phyloP scores from a whole-genome alignment of 2,888 invertebrate species.

The Cyrtodaria siliqua region DNA sequence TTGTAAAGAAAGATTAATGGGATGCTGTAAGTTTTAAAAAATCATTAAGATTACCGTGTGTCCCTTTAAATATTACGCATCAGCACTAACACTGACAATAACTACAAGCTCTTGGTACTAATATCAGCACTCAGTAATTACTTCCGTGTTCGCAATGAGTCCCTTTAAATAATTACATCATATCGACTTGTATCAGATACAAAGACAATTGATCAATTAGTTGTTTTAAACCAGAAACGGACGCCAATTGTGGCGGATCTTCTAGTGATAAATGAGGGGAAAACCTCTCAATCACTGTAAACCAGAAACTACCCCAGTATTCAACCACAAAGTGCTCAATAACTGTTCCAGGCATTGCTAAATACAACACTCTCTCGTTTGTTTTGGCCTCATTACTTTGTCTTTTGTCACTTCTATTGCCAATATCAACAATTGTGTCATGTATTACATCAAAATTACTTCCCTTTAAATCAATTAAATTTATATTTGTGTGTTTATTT shows the following conservation, averaged over 20 bases:
- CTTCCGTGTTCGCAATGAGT: too few relatives aligned
- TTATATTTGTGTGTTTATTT: too few relatives aligned
- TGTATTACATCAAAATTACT: slow-evolving; percentile 25
- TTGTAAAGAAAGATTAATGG: too few relatives aligned
- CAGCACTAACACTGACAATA: too few relatives aligned
- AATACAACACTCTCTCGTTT: slow-evolving; percentile 26
- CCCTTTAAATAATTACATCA: too few relatives aligned
- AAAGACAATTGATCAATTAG: slow-evolving; percentile 46
- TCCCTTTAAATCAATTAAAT: slow-evolving; percentile 65
- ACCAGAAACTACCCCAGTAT: not conserved
- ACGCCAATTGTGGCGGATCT: slow-evolving; percentile 63
- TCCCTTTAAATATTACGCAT: too few relatives aligned
- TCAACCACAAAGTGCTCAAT: slow-evolving; percentile 28
- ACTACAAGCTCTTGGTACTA: too few relatives aligned
- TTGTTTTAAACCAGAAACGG: not conserved
- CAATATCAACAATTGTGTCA: not conserved
- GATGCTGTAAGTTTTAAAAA: too few relatives aligned
- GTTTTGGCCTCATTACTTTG: not conserved
- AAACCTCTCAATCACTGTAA: slow-evolving; percentile 50
- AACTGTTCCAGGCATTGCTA: slow-evolving; percentile 65
- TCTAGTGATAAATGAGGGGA: slow-evolving; percentile 76
- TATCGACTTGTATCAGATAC: slow-evolving; percentile 32
- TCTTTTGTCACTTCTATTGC: not conserved
- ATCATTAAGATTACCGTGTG: too few relatives aligned
- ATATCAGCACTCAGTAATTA: too few relatives aligned